A percentile compares a stretch with the other conserved stretches of the same genome.
phyloP scores from a whole-genome alignment of 2,888 invertebrate genomes.

The Folsomia candida region DNA sequence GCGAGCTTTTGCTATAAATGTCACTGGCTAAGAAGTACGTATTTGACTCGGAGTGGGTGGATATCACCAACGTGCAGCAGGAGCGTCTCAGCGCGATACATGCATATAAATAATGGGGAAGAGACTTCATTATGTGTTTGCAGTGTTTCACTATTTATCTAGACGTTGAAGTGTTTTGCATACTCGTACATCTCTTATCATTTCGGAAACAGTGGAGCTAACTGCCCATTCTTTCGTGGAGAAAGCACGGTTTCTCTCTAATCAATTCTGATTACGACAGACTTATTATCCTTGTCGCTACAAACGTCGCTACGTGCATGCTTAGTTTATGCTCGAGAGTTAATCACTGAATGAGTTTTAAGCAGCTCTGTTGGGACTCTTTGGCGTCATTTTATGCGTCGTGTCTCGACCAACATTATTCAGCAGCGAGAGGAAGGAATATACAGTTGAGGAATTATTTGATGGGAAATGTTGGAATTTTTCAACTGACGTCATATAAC shows the following conservation, averaged over 20 bases:
- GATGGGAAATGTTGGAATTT: too few relatives aligned
- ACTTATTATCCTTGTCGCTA: neutral
- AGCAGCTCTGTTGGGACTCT: too few relatives aligned
- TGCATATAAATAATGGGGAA: slow-evolving; percentile 14
- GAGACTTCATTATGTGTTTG: slow-evolving; percentile 13
- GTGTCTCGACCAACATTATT: too few relatives aligned
- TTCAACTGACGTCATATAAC: too few relatives aligned
- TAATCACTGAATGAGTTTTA: slow-evolving; percentile 12
- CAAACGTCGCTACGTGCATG: neutral
- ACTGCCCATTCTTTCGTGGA: neutral
- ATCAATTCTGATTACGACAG: slow-evolving; percentile 21
- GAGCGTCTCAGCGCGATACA: too few relatives aligned
- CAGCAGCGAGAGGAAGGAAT: too few relatives aligned
- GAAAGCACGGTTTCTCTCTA: slow-evolving; percentile 14
- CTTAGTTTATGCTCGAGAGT: slow-evolving; percentile 2
- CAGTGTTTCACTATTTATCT: slow-evolving; percentile 8
- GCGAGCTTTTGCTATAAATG: neutral
- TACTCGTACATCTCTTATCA: slow-evolving; percentile 15
- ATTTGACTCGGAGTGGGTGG: too few relatives aligned
- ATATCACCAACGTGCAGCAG: too few relatives aligned
- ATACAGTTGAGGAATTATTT: too few relatives aligned
- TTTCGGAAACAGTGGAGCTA: neutral
- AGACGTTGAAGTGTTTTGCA: slow-evolving; percentile 5
- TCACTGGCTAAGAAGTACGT: neutral
- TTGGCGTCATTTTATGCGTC: too few relatives aligned